Evolutionary conservation across 2,797 vertebrate genomes (phyloP), one percentile per base, ranked within the genome.

Genomic region (Chelmon rostratus): DNA sequence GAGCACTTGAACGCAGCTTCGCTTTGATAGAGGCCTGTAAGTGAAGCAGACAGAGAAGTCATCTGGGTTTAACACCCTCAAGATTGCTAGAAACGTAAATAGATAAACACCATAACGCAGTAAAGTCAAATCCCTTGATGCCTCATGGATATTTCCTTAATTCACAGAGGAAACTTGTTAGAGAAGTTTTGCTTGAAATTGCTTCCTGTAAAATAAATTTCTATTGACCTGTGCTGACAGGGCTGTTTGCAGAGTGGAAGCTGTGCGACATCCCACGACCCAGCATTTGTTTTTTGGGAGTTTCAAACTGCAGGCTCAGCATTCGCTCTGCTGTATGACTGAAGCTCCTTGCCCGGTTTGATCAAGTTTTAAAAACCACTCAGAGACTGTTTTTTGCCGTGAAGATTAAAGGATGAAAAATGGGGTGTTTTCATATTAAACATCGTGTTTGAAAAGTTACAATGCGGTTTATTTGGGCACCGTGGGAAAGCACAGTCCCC

Each of bases 201-300:
- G 1, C 28, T 50, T 86, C 74, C 37, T 1, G 1, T 40, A 71
- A 87, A 91, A 53, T 8, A 4, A 69, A 82, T 91, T 92, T 72
- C 46, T 65, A 92, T 93, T 72, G 90, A 91, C 73, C 83, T 0
- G n/a, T 72, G 79, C 83, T 87, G 91, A 88, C 81, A 38, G 57
- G 46, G 83, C 68, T 61, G 58, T 75, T 71, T 57, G 70, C 50
- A 28, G 53, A 11, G 58, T 28, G 72, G 50, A 68, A 67, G 52
- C 66, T 13, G 12, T 5, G 37, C 25, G 18, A 59, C 57, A 16
- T 68, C 69, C 56, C 8, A 6, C 37, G 8, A 69, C 46, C 25
- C 52, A 28, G 62, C 78, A 81, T 83, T 54, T 67, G 58, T 81
- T 76, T 59, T 67, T 28, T 35, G n/a, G n/a, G 56, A 6, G 63